Base-by-base conservation (phyloP, 1,140 invertebrate genomes). In the Hestina assimilis region DNA sequence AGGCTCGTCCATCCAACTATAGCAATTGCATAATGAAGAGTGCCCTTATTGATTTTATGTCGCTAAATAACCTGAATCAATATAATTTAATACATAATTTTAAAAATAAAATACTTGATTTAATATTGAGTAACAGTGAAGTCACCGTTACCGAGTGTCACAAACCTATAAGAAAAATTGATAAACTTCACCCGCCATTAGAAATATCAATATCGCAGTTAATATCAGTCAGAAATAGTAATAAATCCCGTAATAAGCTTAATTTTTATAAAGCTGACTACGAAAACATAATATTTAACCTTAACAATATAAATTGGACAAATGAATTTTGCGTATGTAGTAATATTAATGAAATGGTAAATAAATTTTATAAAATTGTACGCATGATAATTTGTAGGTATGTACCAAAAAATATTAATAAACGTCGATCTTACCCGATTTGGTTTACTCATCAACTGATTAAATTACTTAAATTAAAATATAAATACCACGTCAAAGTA, bases 61-160 rank as follows among this genome's bases (percentile, higher is more conserved):
- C 28, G 9, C 28, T 31, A 12, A 31, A 31, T 38, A 38, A 17
- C 19, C 19, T 38, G 6, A 38, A 38, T 17, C 35, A 38, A 38
- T 38, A 17, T 38, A 38, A 38, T 38, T 38, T 38, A 38, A 38
- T 20, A 1, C 17, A 38, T 38, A 38, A 38, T 31, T 31, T 31
- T 11, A 31, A 31, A 31, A 31, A 31, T 5, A 31, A 31, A 31
- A 31, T 31, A 2, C 11, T 38, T 17, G 35, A 38, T 38, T 17
- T 38, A 38, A 38, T 11, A 17, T 15, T 38, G 3, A 3, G 35
- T 38, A 38, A 38, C 14, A 38, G 19, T 17, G 35, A 38, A 38
- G 19, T 38, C 15, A 19, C 19, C 15, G 35, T 38, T 6, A 38
- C 1, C 4, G 35, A 38, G 19, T 38, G 17, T 17, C 1, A 38